Evolutionary conservation across 2,113 vertebrate species (phyloP).

Genomic region (Anseranas semipalmata): DNA sequence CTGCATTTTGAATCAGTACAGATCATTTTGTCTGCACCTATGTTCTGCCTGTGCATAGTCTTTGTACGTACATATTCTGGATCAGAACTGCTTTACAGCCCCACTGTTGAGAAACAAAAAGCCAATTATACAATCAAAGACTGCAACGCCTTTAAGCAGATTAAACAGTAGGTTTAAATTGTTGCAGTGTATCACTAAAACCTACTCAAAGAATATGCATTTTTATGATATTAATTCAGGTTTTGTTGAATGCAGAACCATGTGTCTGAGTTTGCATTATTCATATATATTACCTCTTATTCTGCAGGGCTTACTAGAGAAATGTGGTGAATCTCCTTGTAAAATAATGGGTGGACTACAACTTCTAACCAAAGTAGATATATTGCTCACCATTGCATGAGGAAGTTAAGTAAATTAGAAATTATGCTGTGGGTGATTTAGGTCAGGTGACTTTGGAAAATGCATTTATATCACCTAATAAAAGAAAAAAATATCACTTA

Average conservation of each 20-base stretch:
- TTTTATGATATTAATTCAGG: background rate
- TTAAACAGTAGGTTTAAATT: background rate
- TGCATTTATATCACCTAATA: background rate
- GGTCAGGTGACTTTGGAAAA: background rate
- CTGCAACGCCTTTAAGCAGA: background rate
- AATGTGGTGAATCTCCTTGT: background rate
- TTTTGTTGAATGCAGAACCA: background rate
- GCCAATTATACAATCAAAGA: background rate
- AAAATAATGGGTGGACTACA: background rate
- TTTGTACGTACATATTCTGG: background rate
- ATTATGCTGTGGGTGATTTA: background rate
- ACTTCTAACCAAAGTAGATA: background rate
- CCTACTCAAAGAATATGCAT: background rate
- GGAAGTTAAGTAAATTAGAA: background rate
- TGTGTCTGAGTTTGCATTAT: background rate
- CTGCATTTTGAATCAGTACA: background rate
- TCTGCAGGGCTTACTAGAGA: background rate
- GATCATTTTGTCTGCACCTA: background rate
- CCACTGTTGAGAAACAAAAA: background rate
- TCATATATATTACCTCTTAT: background rate
- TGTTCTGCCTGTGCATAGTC: background rate
- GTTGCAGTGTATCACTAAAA: background rate
- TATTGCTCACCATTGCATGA: background rate
- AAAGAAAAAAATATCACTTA: background rate
- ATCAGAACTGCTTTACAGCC: background rate